Percentiles rank a stretch among this genome's conserved stretches.
phyloP scores from a whole-genome alignment of 2,113 vertebrate genomes.

The Arenaria interpres region DNA sequence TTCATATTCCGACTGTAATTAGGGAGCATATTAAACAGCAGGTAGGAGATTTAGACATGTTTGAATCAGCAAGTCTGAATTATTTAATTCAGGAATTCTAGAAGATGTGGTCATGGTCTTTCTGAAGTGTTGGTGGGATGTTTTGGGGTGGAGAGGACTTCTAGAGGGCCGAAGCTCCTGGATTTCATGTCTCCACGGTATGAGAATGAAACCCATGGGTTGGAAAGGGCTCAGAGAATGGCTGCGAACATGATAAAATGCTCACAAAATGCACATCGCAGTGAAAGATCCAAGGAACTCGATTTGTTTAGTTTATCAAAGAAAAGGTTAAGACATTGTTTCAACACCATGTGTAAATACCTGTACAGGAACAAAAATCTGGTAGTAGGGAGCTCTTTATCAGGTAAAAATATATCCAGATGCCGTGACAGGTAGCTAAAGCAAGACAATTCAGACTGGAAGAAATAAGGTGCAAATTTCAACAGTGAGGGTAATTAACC shows the following conservation, averaged over 20 bases:
- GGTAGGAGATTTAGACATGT: constrained; percentile 2
- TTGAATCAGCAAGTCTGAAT: not conserved
- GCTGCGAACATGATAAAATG: not conserved
- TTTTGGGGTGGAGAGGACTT: not conserved
- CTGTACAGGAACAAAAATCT: not conserved
- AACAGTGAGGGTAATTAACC: not conserved
- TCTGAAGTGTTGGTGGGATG: not conserved
- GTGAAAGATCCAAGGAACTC: not conserved
- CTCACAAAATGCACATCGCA: not conserved
- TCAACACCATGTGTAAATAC: not conserved
- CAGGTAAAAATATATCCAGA: not conserved
- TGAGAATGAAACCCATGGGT: not conserved
- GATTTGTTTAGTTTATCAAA: not conserved
- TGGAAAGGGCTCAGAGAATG: not conserved
- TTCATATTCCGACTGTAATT: constrained; percentile 41
- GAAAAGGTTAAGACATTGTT: not conserved
- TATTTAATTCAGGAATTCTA: not conserved
- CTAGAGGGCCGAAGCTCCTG: not conserved
- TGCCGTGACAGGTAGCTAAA: not conserved
- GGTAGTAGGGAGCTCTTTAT: not conserved
- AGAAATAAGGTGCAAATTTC: not conserved
- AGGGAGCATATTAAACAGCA: constrained; percentile 44
- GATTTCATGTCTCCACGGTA: not conserved
- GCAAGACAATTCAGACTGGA: not conserved
- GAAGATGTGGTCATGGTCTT: not conserved